Percentiles rank a stretch among this genome's conserved stretches.
Conservation (phyloP, 1,140 invertebrate species). For the Euwallacea similis region DNA sequence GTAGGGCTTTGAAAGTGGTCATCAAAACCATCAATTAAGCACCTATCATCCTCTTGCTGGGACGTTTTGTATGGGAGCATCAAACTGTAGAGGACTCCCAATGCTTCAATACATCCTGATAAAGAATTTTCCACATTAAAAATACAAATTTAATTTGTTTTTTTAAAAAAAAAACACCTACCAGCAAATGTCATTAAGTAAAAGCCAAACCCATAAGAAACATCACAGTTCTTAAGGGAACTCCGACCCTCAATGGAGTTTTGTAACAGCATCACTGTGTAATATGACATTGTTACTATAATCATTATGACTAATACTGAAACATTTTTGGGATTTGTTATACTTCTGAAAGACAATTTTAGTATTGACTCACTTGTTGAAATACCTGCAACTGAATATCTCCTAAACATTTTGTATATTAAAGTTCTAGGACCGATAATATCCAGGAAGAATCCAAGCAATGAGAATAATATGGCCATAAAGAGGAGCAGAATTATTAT, state of each 20-base stretch:
- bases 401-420: conserved; percentile 47
- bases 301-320: conserved; percentile 51
- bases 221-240: conserved; percentile 45
- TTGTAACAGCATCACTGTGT: conserved; percentile 47
- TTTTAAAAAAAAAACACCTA: conserved; percentile 27
- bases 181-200: conserved; percentile 50
- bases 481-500: conserved; percentile 51
- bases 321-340: conserved; percentile 29
- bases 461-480: conserved; percentile 51
- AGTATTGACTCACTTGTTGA: conserved; percentile 46
- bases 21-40: conserved; percentile 52
- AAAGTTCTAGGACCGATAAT: conserved; percentile 47
- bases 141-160: neutral
- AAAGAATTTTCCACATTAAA: conserved; percentile 12
- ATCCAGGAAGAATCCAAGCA: conserved; percentile 51
- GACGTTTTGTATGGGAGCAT: conserved; percentile 54
- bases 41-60: conserved; percentile 46
- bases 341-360: neutral
- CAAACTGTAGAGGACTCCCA: conserved; percentile 48
- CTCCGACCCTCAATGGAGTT: conserved; percentile 45
- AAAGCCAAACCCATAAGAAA: conserved; percentile 51
- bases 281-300: conserved; percentile 51
- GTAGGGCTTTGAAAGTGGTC: conserved; percentile 56
- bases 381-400: conserved; percentile 48
- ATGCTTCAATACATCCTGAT: conserved; percentile 46